Conservation (phyloP, 2,888 invertebrate genomes). For the Orchestes rusci region DNA sequence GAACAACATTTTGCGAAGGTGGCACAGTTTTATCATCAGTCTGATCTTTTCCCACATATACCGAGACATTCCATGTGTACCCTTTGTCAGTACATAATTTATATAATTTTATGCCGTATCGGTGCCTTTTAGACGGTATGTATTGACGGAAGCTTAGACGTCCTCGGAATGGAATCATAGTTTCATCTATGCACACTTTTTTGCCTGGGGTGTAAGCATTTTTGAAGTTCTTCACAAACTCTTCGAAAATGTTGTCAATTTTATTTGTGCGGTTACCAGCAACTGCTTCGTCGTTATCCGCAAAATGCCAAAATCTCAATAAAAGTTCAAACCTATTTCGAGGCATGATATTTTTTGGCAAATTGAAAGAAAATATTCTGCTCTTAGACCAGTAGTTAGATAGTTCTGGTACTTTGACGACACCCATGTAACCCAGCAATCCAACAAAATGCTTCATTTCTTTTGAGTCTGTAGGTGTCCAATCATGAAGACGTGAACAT, state of each 20-base stretch:
- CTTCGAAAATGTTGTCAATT: slow-evolving; percentile 1
- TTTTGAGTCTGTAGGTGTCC: slow-evolving; percentile 4
- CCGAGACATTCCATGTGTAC: slow-evolving; percentile 9
- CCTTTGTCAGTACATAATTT: no score
- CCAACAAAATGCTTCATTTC: slow-evolving; percentile 1
- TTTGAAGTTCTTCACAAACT: no score
- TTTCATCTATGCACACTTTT: no score
- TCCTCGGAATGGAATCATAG: slow-evolving; percentile 7
- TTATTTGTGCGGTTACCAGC: slow-evolving; percentile 1
- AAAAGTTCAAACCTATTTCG: slow-evolving; percentile 2
- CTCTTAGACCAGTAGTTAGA: no score
- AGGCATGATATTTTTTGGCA: not conserved
- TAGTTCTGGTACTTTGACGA: not conserved
- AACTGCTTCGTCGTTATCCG: slow-evolving; percentile 2
- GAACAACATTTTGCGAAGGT: slow-evolving; percentile 4
- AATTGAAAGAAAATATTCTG: no score
- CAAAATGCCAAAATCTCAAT: slow-evolving; percentile 8
- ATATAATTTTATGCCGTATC: slow-evolving; percentile 10
- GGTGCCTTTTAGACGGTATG: slow-evolving; percentile 8
- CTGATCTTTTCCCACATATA: slow-evolving; percentile 8
- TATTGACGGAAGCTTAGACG: slow-evolving; percentile 11
- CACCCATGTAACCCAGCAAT: slow-evolving; percentile 1
- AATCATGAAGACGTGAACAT: slow-evolving; percentile 4
- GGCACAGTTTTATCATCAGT: slow-evolving; percentile 1
- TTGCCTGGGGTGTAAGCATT: no score